These are phyloP conservation scores for Eupeodes luniger DNA, from an alignment of 2,888 invertebrate species.

Conservation along the genomic window DNA sequence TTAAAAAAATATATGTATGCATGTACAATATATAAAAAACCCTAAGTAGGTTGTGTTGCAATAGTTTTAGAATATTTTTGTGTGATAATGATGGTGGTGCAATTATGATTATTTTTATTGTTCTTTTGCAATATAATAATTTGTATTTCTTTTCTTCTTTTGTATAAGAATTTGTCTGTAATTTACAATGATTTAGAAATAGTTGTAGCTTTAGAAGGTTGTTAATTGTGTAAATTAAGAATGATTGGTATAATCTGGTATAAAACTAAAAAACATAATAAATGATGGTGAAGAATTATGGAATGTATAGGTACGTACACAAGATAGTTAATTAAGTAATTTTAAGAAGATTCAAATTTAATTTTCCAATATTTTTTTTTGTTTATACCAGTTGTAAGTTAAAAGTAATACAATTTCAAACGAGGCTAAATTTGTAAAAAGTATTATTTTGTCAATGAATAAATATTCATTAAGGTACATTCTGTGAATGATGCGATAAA, in stretches of 20 bases:
- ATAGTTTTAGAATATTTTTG: slow-evolving; percentile 7
- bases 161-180: not conserved
- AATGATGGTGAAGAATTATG: too few species aligned
- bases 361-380: too few species aligned
- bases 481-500: too few species aligned
- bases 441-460: too few species aligned
- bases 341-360: too few species aligned
- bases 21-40: not conserved
- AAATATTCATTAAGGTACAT: too few species aligned
- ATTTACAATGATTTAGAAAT: not conserved
- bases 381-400: too few species aligned
- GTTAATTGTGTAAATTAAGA: not conserved
- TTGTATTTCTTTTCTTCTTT: not conserved
- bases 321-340: too few species aligned
- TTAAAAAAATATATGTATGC: slow-evolving; percentile 35
- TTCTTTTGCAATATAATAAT: slow-evolving; percentile 47
- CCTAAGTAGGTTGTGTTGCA: slow-evolving; percentile 24
- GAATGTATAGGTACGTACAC: too few species aligned
- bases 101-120: slow-evolving; percentile 29
- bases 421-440: too few species aligned
- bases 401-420: too few species aligned
- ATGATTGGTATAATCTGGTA: not conserved
- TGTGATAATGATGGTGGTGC: slow-evolving; percentile 32
- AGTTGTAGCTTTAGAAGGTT: not conserved
- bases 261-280: not conserved